Evolutionary conservation across 2,113 vertebrate species (phyloP).

Genomic region (Thymallus thymallus): DNA sequence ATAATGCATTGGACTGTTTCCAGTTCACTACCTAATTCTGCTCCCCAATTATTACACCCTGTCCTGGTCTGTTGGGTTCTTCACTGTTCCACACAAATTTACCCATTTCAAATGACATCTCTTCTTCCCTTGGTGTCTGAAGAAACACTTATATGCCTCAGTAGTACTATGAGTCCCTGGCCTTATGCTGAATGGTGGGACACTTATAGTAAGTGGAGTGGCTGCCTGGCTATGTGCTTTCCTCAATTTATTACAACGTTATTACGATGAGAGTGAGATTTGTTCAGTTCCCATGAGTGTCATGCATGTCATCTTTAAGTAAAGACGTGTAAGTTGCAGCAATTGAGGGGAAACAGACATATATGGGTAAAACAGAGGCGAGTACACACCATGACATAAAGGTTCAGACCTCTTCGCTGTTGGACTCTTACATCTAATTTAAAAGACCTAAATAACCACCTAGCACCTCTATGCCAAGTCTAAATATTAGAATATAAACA

Average conservation of each 20-base stretch:
- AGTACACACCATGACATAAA: too few relatives aligned
- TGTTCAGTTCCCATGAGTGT: constrained; percentile 27
- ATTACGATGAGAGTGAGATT: constrained; percentile 8
- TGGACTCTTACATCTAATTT: too few relatives aligned
- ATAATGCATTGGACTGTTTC: constrained; percentile 45
- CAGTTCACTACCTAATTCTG: constrained; percentile 39
- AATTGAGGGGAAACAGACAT: neutral
- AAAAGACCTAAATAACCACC: too few relatives aligned
- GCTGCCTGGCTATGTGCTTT: too few relatives aligned
- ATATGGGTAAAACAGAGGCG: too few relatives aligned
- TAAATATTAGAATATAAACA: too few relatives aligned
- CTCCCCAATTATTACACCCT: constrained; percentile 43
- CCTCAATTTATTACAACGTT: too few relatives aligned
- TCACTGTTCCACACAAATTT: constrained; percentile 21
- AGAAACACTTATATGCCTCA: constrained; percentile 28
- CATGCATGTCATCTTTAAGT: constrained; percentile 23
- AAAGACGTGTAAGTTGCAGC: neutral
- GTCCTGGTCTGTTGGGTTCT: constrained; percentile 29
- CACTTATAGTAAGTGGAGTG: too few relatives aligned
- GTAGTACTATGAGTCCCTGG: neutral
- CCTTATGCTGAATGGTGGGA: neutral
- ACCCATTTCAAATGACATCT: constrained; percentile 18
- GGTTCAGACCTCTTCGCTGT: too few relatives aligned
- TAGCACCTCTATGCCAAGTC: too few relatives aligned
- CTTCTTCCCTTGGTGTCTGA: neutral